Percentiles rank a stretch among this genome's conserved stretches.
Evolutionary conservation across 2,113 vertebrate genomes (phyloP).

Genomic region (Neofelis nebulosa): DNA sequence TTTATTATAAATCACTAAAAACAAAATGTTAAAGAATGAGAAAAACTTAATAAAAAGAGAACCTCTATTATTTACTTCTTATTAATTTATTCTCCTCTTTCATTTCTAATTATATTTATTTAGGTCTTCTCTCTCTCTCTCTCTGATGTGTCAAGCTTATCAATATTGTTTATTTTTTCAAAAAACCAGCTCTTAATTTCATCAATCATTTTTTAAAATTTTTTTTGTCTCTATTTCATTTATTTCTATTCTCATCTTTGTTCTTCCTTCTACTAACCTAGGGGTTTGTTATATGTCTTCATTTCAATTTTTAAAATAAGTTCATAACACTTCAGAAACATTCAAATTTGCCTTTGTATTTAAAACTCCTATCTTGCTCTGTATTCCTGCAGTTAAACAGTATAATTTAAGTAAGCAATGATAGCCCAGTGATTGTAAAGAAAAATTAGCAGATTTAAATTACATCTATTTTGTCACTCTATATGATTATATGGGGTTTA

Average conservation of each 20-base stretch:
- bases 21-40: not conserved
- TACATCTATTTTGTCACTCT: not conserved
- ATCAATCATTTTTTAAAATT: not conserved
- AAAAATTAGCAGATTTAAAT: slow-evolving; percentile 17
- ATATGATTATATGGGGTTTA: not conserved
- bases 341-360: not conserved
- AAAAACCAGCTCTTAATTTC: not conserved
- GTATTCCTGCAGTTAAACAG: not conserved
- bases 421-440: not conserved
- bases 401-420: not conserved
- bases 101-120: not conserved
- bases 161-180: not conserved
- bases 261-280: not conserved
- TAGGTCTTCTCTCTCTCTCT: not conserved
- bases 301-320: slow-evolving; percentile 13
- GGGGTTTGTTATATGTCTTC: not conserved
- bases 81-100: not conserved
- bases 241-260: not conserved
- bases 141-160: not conserved
- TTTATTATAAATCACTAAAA: not conserved
- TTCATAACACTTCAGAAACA: not conserved
- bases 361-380: not conserved
- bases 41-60: slow-evolving; percentile 34
- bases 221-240: not conserved
- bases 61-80: not conserved